phyloP scores from a whole-genome alignment of 2,113 vertebrate species.

The Ranitomeya variabilis region DNA sequence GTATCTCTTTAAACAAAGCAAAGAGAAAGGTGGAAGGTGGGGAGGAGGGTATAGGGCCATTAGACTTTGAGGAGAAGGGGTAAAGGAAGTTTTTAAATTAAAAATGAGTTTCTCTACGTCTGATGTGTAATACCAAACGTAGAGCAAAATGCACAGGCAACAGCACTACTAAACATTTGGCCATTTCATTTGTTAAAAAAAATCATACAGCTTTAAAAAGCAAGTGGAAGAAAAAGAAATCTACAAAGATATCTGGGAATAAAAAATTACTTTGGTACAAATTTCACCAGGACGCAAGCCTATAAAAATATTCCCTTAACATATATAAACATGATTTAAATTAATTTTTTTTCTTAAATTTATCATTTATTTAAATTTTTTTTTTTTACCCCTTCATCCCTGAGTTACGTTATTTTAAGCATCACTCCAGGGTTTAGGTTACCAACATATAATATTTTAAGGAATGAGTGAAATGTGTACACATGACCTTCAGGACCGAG shows the following conservation, averaged over 20 bases:
- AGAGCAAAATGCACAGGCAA: constrained; percentile 13
- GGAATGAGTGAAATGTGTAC: not conserved
- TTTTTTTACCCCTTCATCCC: not conserved
- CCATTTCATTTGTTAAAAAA: constrained; percentile 8
- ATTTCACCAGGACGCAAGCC: constrained; percentile 57
- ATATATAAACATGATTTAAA: constrained; percentile 65
- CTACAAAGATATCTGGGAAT: constrained; percentile 61
- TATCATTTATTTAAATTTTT: constrained; percentile 20
- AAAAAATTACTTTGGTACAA: constrained; percentile 61
- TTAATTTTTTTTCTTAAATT: constrained; percentile 55
- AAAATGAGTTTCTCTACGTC: not conserved
- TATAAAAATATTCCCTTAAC: constrained; percentile 68
- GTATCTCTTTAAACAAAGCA: constrained; percentile 18
- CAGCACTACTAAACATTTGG: constrained; percentile 32
- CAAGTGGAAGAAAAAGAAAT: constrained; percentile 54
- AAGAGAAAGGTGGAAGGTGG: not conserved
- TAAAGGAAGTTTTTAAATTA: not conserved
- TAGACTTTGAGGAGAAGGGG: too few species aligned
- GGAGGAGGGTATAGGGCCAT: not conserved
- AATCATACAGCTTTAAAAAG: constrained; percentile 48
- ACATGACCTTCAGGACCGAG: too few species aligned
- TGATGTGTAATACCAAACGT: constrained; percentile 3
- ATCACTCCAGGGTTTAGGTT: constrained; percentile 36
- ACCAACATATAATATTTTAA: not conserved
- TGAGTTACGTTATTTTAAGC: constrained; percentile 16